Percentiles rank a stretch among this genome's conserved stretches.
These are phyloP conservation scores for Tapera naevia DNA, from an alignment of 2,797 vertebrate species.

Conservation along the genomic window DNA sequence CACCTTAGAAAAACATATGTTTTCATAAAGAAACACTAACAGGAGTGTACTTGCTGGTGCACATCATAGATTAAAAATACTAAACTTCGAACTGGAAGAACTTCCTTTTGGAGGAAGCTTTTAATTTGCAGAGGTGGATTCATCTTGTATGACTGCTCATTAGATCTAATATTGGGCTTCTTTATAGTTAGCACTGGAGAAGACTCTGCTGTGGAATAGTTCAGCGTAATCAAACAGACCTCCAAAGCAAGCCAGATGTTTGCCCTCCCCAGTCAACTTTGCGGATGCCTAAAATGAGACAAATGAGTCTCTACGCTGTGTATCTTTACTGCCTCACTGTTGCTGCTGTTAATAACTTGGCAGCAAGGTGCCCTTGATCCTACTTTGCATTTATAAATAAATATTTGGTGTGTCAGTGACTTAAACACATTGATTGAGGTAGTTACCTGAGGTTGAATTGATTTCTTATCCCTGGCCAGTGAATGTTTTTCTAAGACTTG, in stretches of 20 bases:
- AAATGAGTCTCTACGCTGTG: neutral
- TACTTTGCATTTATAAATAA: constrained; percentile 42
- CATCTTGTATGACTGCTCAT: constrained; percentile 20
- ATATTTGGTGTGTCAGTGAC: neutral
- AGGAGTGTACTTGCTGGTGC: neutral
- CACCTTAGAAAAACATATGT: neutral
- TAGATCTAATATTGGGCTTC: neutral
- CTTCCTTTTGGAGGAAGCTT: neutral
- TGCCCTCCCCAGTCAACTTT: constrained; percentile 4
- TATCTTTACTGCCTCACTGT: neutral
- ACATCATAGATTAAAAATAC: neutral
- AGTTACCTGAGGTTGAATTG: constrained; percentile 28
- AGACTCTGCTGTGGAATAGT: constrained; percentile 2
- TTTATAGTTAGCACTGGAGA: neutral
- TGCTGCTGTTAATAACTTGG: constrained; percentile 27
- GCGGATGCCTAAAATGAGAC: neutral
- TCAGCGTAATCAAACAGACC: constrained; percentile 26
- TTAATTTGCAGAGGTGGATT: neutral
- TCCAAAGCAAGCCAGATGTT: constrained; percentile 3
- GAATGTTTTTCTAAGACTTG: constrained; percentile 38
- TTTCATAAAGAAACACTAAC: neutral
- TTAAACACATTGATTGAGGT: constrained; percentile 12
- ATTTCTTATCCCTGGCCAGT: constrained; percentile 30
- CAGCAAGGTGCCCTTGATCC: constrained; percentile 56
- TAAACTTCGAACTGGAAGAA: neutral